These are phyloP conservation scores for Argynnis bischoffii DNA, from an alignment of 2,888 invertebrate species.

Conservation along the genomic window DNA sequence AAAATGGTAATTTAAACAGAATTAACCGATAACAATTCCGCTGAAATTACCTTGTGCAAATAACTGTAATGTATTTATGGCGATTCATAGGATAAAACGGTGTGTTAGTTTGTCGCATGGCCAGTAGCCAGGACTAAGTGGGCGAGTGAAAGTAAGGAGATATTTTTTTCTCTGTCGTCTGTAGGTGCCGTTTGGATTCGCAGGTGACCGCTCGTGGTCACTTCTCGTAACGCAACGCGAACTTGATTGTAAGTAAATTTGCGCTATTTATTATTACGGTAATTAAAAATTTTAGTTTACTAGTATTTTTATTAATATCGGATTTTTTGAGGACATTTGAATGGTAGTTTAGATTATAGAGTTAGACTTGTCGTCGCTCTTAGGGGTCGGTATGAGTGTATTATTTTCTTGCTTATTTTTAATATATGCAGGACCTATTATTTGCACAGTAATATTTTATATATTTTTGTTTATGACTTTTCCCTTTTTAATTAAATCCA, in stretches of 20 bases:
- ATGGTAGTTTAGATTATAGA: too few relatives aligned
- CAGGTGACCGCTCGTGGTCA: conserved; percentile 49
- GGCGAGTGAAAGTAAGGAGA: conserved; percentile 73
- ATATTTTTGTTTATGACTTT: too few relatives aligned
- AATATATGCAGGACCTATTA: too few relatives aligned
- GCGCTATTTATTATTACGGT: conserved; percentile 31
- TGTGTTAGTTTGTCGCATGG: conserved; percentile 50
- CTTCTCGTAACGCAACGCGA: conserved; percentile 45
- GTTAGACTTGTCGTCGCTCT: too few relatives aligned
- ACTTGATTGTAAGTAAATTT: conserved; percentile 44
- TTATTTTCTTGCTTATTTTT: too few relatives aligned
- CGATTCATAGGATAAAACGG: conserved; percentile 46
- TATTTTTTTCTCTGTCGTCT: conserved; percentile 58
- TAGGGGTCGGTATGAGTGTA: too few relatives aligned
- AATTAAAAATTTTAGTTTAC: neutral
- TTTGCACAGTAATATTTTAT: too few relatives aligned
- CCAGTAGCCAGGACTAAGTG: conserved; percentile 64
- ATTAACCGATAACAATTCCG: conserved; percentile 65
- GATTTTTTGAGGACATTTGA: too few relatives aligned
- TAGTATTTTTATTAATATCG: neutral
- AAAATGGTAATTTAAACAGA: conserved; percentile 59
- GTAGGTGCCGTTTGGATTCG: conserved; percentile 48
- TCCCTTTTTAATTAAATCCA: too few relatives aligned
- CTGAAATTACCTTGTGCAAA: conserved; percentile 55
- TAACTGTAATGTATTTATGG: conserved; percentile 66